These are phyloP conservation scores for Caenorhabditis briggsae DNA, from an alignment of 1,140 invertebrate species.

Conservation along the genomic window DNA sequence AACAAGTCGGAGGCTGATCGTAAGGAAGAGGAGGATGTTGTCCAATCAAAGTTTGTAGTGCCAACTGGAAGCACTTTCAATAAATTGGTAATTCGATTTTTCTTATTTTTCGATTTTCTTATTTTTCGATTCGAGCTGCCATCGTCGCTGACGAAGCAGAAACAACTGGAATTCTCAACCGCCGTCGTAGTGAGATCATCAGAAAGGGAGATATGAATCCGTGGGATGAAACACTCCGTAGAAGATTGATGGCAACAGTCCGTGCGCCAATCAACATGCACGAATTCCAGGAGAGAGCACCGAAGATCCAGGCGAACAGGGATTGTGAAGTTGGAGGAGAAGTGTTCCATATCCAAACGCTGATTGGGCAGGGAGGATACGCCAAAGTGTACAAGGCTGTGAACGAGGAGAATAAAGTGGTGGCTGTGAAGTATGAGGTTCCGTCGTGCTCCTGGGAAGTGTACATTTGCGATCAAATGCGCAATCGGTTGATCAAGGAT, in stretches of 20 bases:
- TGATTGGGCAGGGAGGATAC: conserved; percentile 58
- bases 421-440: conserved; percentile 62
- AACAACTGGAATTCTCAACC: not conserved
- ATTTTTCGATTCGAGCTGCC: not conserved
- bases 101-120: too few species aligned
- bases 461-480: conserved; percentile 64
- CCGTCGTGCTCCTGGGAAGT: conserved; percentile 67
- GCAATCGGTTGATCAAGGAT: conserved; percentile 40
- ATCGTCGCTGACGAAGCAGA: not conserved
- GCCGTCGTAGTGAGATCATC: conserved; percentile 42
- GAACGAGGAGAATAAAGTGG: conserved; percentile 23
- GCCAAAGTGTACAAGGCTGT: conserved; percentile 55
- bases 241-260: conserved; percentile 1
- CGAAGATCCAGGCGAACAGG: conserved; percentile 10
- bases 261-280: not conserved
- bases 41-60: not conserved
- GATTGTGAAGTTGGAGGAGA: conserved; percentile 45
- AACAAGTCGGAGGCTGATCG: not conserved
- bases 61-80: not conserved
- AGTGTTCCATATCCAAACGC: conserved; percentile 6
- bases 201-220: conserved; percentile 53
- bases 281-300: conserved; percentile 41
- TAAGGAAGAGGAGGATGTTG: not conserved
- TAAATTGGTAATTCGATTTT: not conserved
- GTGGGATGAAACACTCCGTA: conserved; percentile 53